phyloP scores from a whole-genome alignment of 1,140 invertebrate genomes.

The Drosophila sucinea region DNA sequence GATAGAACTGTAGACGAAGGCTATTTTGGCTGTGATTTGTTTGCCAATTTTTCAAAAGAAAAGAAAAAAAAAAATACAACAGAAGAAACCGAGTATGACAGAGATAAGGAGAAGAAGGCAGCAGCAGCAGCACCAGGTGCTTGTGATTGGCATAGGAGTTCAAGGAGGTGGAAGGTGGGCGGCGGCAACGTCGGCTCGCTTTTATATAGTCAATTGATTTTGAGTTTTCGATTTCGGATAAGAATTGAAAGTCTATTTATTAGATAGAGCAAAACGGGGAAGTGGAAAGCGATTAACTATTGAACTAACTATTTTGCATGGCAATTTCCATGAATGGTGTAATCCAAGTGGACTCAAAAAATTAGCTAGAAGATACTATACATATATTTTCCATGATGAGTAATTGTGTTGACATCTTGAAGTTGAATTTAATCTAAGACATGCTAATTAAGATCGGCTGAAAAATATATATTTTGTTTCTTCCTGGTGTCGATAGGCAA shows the following conservation, averaged over 20 bases:
- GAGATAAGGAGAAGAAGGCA: not conserved
- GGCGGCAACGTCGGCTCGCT: constrained; percentile 2
- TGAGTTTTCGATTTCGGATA: not conserved
- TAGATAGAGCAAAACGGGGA: not conserved
- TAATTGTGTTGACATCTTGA: too few species aligned
- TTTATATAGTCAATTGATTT: constrained; percentile 21
- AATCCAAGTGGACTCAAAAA: too few species aligned
- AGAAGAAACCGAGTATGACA: not conserved
- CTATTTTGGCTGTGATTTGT: not conserved
- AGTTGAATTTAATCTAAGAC: not conserved
- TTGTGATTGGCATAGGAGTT: not conserved
- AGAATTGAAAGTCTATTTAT: not conserved
- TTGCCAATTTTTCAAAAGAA: constrained; percentile 1
- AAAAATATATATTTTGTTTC: not conserved
- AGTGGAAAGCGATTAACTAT: too few species aligned
- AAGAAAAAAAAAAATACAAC: not conserved
- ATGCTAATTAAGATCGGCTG: constrained; percentile 4
- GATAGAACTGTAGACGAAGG: constrained; percentile 37
- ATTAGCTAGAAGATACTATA: too few species aligned
- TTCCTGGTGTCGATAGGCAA: constrained; percentile 7
- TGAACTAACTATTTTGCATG: too few species aligned
- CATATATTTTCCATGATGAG: too few species aligned
- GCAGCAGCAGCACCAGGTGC: constrained; percentile 8
- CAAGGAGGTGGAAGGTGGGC: not conserved
- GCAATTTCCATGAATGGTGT: too few species aligned